Base-by-base conservation (phyloP, 2,113 vertebrate species). In the Hemicordylus capensis region DNA sequence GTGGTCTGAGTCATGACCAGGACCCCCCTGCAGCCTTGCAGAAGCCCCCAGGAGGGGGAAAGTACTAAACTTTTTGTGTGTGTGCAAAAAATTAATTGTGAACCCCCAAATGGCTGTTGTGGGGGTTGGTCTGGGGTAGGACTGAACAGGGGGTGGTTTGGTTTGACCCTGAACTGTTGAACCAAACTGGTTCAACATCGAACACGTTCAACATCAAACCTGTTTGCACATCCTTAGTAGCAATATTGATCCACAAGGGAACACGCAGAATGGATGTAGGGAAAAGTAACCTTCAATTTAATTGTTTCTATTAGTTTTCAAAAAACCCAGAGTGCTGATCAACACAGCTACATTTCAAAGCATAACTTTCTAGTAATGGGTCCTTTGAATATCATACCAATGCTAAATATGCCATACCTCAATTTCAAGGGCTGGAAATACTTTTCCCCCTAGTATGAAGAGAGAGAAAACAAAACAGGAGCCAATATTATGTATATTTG, bases 401-500 rank as follows among this genome's bases (percentile, higher is more conserved):
- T 85, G 59, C 58, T 39, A 90, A 88, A 81, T 9, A 31, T 85
- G 7, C 15, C 56, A 78, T 58, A 54, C 48, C 34, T 91, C 69
- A 74, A 34, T 67, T 91, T 72, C 44, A 88, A 85, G 88, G 24
- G 31, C 6, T 67, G 90, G 72, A 88, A 51, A 12, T 44, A 44
- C 17, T 79, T 85, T 0, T 0, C 74, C 10, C 17, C 8, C 26
- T 1, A 31, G 7, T 39, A 85, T 37, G 80, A 79, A 76, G 69
- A 89, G 66, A 9, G 24, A 42, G 77, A n/a, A 44, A 73, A 26
- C 14, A 4, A 17, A 34, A 19, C 4, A 5, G 7, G 83, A 89
- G 3, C 1, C 17, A 69, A 80, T 72, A 54, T 2, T 46, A 59
- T 0, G 26, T 56, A 24, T 34, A 1, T 51, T 88, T 74, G 42